A percentile compares a stretch with the other conserved stretches of the same genome.
Evolutionary conservation across 2,797 vertebrate genomes (phyloP).

Genomic region (Lagodon rhomboides): DNA sequence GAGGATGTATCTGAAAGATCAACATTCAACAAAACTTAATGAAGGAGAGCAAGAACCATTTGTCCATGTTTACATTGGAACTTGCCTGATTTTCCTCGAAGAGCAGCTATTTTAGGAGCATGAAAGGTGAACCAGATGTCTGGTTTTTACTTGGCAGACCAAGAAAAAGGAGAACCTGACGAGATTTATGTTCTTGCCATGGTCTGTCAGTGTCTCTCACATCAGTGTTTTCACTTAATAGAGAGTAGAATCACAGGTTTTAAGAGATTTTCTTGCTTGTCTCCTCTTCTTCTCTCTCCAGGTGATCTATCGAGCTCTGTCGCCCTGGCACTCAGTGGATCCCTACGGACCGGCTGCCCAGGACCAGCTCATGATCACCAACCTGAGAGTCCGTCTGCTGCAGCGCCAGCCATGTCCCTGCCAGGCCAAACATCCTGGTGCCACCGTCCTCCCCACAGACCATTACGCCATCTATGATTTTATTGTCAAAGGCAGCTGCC

Average conservation of each 20-base stretch:
- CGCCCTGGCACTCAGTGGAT: slow-evolving; percentile 86
- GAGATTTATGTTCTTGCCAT: slow-evolving; percentile 26
- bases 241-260: neutral
- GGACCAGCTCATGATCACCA: slow-evolving; percentile 92
- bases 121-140: slow-evolving; percentile 51
- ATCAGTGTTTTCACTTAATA: slow-evolving; percentile 19
- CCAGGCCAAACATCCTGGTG: slow-evolving; percentile 67
- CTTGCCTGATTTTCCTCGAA: slow-evolving; percentile 13
- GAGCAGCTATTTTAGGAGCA: slow-evolving; percentile 33
- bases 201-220: slow-evolving; percentile 6
- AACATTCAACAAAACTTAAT: slow-evolving; percentile 27
- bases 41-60: slow-evolving; percentile 13
- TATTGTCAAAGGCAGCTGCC: slow-evolving; percentile 96
- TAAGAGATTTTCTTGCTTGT: neutral
- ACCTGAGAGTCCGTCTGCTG: slow-evolving; percentile 91
- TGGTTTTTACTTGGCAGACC: slow-evolving; percentile 42
- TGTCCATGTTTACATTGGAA: slow-evolving; percentile 36
- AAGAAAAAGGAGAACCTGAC: slow-evolving; percentile 28
- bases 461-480: slow-evolving; percentile 95
- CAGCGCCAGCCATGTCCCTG: slow-evolving; percentile 92
- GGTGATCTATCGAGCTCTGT: slow-evolving; percentile 95
- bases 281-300: slow-evolving; percentile 57
- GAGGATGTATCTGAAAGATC: slow-evolving; percentile 19
- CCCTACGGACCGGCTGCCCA: slow-evolving; percentile 89
- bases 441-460: slow-evolving; percentile 52